Evolutionary conservation across 2,113 vertebrate genomes (phyloP).

Genomic region (Eulemur rufifrons): DNA sequence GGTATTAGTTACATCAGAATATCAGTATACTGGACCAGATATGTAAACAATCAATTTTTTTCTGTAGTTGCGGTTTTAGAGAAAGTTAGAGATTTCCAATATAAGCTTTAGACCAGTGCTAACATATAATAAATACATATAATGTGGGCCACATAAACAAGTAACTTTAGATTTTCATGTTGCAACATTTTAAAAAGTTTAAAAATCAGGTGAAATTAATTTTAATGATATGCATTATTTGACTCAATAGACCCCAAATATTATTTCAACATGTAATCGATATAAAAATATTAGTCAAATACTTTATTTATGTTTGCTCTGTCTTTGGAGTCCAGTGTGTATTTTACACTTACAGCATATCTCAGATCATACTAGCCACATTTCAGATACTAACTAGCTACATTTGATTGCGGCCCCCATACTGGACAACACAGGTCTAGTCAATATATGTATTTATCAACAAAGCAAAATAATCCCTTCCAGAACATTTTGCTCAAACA

Average conservation of each 20-base stretch:
- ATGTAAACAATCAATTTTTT: neutral
- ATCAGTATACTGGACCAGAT: neutral
- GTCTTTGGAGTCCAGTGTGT: neutral
- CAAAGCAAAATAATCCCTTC: neutral
- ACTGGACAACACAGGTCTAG: neutral
- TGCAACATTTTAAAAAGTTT: neutral
- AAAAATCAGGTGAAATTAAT: slow-evolving; percentile 25
- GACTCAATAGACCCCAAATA: neutral
- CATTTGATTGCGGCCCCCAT: neutral
- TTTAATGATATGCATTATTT: neutral
- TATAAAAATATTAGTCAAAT: neutral
- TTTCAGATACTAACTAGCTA: neutral
- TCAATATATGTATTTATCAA: neutral
- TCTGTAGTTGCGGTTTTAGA: neutral
- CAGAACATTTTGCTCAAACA: slow-evolving; percentile 7
- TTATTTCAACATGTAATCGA: neutral
- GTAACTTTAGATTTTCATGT: slow-evolving; percentile 23
- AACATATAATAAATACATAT: neutral
- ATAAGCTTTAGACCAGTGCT: neutral
- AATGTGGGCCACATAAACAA: neutral
- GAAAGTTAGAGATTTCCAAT: neutral
- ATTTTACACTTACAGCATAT: neutral
- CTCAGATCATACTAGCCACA: neutral
- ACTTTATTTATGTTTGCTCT: neutral
- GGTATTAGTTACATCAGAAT: neutral